Conservation (phyloP, 2,888 invertebrate species). For the Ophonus ardosiacus region DNA sequence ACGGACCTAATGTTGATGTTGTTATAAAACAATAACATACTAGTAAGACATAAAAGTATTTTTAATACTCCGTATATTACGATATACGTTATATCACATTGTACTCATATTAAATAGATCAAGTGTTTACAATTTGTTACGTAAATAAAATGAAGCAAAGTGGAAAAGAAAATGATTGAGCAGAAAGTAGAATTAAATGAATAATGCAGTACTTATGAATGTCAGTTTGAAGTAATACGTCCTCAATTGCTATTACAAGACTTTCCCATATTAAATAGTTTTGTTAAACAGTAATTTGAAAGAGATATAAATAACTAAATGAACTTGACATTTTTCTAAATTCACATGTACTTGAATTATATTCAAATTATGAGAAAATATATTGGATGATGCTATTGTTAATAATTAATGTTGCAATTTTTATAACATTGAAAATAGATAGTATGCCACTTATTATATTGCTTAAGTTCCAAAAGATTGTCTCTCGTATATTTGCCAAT, state of each 20-base stretch:
- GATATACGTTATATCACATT: background rate
- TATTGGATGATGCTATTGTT: background rate
- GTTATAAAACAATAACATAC: too few species aligned
- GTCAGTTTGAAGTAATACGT: slow-evolving; percentile 12
- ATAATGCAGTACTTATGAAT: background rate
- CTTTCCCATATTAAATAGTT: background rate
- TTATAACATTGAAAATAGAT: background rate
- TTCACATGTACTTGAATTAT: background rate
- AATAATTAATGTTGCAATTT: background rate
- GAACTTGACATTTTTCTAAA: background rate
- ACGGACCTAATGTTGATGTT: too few species aligned
- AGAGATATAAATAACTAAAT: background rate
- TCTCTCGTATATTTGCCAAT: background rate
- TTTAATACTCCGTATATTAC: background rate
- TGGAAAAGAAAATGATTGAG: slow-evolving; percentile 10
- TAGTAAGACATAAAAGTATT: too few species aligned
- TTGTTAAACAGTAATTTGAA: background rate
- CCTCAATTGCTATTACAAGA: slow-evolving; percentile 6
- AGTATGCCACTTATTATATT: background rate
- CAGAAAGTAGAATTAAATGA: slow-evolving; percentile 8
- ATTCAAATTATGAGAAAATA: background rate
- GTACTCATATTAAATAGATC: background rate
- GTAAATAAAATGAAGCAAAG: slow-evolving; percentile 14
- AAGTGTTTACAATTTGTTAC: slow-evolving; percentile 19
- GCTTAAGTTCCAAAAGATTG: background rate